These are phyloP conservation scores for Cyclargus thomasi DNA, from an alignment of 1,140 invertebrate species.

Conservation along the genomic window DNA sequence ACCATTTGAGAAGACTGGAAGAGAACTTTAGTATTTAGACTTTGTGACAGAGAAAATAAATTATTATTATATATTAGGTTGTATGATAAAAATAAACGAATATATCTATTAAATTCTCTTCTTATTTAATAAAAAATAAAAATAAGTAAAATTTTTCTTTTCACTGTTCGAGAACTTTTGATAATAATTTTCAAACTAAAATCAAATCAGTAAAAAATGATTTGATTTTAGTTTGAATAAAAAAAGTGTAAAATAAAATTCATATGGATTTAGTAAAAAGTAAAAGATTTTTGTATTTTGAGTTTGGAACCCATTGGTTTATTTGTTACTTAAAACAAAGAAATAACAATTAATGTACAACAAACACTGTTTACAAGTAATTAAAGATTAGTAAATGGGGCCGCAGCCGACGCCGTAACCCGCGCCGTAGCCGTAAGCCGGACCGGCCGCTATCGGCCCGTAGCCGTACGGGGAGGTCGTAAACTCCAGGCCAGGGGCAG, in stretches of 20 bases:
- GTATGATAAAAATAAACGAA: too few species aligned
- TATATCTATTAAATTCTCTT: too few species aligned
- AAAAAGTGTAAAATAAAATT: too few species aligned
- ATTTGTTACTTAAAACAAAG: not conserved
- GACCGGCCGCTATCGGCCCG: conserved; percentile 15
- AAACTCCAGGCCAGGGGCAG: not conserved
- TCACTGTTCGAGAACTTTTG: too few species aligned
- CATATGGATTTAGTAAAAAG: not conserved
- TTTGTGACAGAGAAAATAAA: not conserved
- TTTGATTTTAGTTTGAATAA: too few species aligned
- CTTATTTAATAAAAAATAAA: too few species aligned
- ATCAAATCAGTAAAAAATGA: too few species aligned
- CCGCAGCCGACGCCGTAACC: conserved; percentile 10
- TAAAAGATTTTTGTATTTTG: not conserved
- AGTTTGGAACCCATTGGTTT: not conserved
- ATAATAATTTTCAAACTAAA: too few species aligned
- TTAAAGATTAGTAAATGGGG: conserved; percentile 5
- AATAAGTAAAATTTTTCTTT: too few species aligned
- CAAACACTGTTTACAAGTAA: not conserved
- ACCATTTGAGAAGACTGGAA: conserved; percentile 67
- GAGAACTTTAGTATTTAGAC: conserved; percentile 69
- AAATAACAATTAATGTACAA: conserved; percentile 3
- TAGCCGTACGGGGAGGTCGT: conserved; percentile 14
- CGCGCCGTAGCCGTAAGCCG: conserved; percentile 17
- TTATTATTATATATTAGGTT: not conserved